These are phyloP conservation scores for Ochropleura plecta DNA, from an alignment of 2,888 invertebrate genomes.

Conservation along the genomic window DNA sequence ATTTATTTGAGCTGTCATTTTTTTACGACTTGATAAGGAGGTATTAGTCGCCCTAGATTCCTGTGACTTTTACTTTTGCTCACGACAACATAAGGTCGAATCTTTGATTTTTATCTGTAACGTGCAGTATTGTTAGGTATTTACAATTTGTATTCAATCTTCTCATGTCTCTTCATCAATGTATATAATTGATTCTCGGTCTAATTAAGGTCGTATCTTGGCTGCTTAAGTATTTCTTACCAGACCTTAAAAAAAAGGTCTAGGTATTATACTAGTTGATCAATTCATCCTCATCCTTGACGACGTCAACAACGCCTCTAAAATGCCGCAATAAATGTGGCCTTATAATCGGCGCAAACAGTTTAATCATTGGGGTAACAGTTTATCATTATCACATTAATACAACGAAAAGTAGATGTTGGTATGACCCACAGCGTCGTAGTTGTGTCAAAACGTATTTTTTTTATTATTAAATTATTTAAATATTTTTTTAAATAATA, in stretches of 20 bases:
- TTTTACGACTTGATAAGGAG: conserved; percentile 41
- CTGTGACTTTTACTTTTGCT: conserved; percentile 64
- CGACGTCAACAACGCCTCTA: neutral
- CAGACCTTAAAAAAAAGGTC: neutral
- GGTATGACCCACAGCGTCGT: too few relatives aligned
- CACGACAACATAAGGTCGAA: conserved; percentile 47
- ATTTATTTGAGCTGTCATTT: conserved; percentile 35
- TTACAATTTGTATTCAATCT: conserved; percentile 6
- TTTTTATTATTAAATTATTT: too few relatives aligned
- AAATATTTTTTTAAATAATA: too few relatives aligned
- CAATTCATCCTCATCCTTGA: neutral
- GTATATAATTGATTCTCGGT: neutral
- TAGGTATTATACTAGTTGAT: neutral
- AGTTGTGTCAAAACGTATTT: too few relatives aligned
- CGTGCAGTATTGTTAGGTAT: neutral
- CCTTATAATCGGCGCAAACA: neutral
- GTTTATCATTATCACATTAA: too few relatives aligned
- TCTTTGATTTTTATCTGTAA: conserved; percentile 37
- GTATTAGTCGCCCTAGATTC: conserved; percentile 58
- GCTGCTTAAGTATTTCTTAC: neutral
- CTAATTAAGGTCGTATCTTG: neutral
- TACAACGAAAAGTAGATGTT: too few relatives aligned
- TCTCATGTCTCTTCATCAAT: neutral
- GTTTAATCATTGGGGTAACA: too few relatives aligned
- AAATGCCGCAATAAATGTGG: neutral